phyloP scores from a whole-genome alignment of 2,113 vertebrate species.

The Mohoua ochrocephala region DNA sequence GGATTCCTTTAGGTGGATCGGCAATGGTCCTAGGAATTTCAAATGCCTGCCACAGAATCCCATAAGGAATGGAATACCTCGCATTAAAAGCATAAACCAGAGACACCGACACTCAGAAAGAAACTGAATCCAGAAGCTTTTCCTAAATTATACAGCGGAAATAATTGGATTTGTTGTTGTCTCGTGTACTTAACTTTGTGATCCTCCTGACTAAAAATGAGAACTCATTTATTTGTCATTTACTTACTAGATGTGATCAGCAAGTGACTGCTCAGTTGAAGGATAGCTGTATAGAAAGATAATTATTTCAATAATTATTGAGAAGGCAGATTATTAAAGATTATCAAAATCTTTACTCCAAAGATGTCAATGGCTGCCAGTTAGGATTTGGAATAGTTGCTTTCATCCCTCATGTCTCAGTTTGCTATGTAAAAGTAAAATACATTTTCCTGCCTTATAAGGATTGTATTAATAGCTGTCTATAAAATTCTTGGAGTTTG shows the following conservation, averaged over 20 bases:
- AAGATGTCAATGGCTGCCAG: background rate
- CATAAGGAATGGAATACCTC: background rate
- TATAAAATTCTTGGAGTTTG: background rate
- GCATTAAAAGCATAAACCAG: background rate
- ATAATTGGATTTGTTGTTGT: background rate
- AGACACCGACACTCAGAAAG: background rate
- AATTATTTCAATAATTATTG: background rate
- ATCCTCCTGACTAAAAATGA: background rate
- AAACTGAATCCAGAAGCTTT: background rate
- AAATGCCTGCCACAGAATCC: background rate
- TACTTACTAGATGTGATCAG: background rate
- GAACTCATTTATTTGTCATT: background rate
- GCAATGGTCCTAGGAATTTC: background rate
- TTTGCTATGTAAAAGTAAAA: background rate
- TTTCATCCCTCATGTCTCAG: background rate
- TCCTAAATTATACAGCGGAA: background rate
- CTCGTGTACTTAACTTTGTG: background rate
- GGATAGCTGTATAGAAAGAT: background rate
- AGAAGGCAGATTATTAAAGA: background rate
- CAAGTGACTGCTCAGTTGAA: background rate
- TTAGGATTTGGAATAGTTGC: background rate
- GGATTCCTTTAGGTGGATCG: conserved; percentile 3
- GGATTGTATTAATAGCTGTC: background rate
- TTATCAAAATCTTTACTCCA: background rate
- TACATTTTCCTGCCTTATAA: background rate